Evolutionary conservation across 2,113 vertebrate genomes (phyloP), one percentile per base, ranked within the genome.

Genomic region (Melospiza georgiana): DNA sequence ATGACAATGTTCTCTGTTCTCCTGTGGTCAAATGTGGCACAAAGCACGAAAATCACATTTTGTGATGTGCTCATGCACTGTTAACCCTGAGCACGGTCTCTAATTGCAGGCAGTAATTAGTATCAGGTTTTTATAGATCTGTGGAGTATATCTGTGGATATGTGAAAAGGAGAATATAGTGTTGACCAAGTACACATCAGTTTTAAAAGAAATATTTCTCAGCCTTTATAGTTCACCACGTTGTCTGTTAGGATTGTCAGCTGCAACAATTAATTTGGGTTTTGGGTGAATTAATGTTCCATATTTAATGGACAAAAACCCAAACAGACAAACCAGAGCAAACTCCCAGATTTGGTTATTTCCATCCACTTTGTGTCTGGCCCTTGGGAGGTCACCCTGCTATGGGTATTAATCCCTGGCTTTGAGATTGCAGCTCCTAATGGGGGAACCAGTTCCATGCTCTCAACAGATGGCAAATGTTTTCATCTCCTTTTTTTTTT

Each of bases 381-480:
- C 39, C 77, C 81, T 63, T 5, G 10, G 86, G 87, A 95, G 84
- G n/a, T 66, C 68, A 84, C 3, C 43, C 82, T 66, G 15, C 75
- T 21, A 10, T 10, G 23, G 76, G 10, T 93, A 81, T 84, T 95
- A 96, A 95, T 97, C 90, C 91, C 66, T 83, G 66, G 59, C 88
- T 96, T 95, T 72, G 71, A 87, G 94, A 89, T 81, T 95, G 87
- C 33, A 68, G 59, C 88, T 96, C 37, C 8, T 94, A 76, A 73
- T 61, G 82, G 84, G 81, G 65, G 93, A 93, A 83, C 79, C 76
- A 87, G 74, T 69, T 73, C 91, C 61, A 52, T 84, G 72, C 90
- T 95, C 91, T 92, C 87, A 96, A 84, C 95, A 97, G 96, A 96
- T 96, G 95, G 95, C 82, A 95, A 97, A 94, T 96, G 80, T 93